These are phyloP conservation scores for Neosilurus hyrtlii DNA, from an alignment of 2,797 vertebrate species.

Conservation along the genomic window DNA sequence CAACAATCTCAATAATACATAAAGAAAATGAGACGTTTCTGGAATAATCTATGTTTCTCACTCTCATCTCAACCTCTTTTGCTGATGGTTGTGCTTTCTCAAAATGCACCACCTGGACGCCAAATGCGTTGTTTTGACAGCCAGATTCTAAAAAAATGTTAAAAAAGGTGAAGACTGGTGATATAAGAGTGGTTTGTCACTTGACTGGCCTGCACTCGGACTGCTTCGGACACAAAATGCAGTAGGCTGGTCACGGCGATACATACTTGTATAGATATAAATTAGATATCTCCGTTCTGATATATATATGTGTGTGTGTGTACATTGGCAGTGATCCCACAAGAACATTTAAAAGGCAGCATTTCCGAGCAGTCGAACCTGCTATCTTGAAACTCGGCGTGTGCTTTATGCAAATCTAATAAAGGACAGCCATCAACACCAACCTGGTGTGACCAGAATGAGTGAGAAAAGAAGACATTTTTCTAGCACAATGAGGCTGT, in stretches of 20 bases:
- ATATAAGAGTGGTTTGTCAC: background rate
- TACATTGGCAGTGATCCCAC: slow-evolving; percentile 71
- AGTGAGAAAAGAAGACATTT: slow-evolving; percentile 46
- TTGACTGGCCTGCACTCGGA: background rate
- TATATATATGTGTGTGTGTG: background rate
- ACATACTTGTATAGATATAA: slow-evolving; percentile 38
- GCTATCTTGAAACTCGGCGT: background rate
- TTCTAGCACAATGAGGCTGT: slow-evolving; percentile 51
- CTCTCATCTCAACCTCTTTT: no score
- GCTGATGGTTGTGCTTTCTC: background rate
- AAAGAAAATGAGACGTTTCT: background rate
- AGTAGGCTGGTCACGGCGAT: slow-evolving; percentile 40
- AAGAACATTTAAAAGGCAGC: slow-evolving; percentile 39
- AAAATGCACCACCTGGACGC: background rate
- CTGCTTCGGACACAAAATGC: slow-evolving; percentile 32
- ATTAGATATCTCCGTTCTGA: slow-evolving; percentile 36
- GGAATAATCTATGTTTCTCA: slow-evolving; percentile 3
- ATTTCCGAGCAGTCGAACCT: slow-evolving; percentile 34
- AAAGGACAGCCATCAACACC: slow-evolving; percentile 6
- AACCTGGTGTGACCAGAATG: slow-evolving; percentile 41
- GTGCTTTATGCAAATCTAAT: slow-evolving; percentile 32
- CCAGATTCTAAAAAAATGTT: background rate
- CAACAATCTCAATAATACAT: background rate
- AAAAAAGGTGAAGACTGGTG: slow-evolving; percentile 8
- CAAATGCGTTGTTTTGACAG: background rate